These are phyloP conservation scores for Paradoxurus hermaphroditus DNA, from an alignment of 2,113 vertebrate species.

Conservation along the genomic window DNA sequence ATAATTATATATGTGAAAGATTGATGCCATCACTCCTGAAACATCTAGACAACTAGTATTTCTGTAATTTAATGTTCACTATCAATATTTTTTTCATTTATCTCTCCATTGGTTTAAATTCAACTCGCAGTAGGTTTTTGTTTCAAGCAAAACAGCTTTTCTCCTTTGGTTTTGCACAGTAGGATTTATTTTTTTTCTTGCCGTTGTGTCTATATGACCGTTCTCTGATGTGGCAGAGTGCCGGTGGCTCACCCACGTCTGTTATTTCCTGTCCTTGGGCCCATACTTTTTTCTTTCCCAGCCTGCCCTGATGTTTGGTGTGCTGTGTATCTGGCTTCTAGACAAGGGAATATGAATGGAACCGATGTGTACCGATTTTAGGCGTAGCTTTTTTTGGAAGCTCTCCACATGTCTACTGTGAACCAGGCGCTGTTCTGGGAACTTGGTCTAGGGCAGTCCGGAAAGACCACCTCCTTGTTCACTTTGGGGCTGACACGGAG, in stretches of 20 bases:
- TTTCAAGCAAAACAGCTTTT: constrained; percentile 7
- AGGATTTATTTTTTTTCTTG: background rate
- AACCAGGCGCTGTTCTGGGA: background rate
- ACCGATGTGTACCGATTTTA: background rate
- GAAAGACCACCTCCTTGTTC: background rate
- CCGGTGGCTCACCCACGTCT: background rate
- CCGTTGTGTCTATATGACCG: background rate
- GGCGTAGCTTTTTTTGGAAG: background rate
- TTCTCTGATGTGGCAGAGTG: background rate
- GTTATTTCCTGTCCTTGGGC: background rate
- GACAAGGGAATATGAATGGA: background rate
- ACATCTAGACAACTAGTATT: background rate
- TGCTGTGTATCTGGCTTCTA: background rate
- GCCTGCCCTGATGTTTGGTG: background rate
- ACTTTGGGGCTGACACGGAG: background rate
- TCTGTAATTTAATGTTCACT: background rate
- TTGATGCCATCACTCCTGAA: background rate
- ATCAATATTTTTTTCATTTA: background rate
- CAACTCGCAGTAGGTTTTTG: background rate
- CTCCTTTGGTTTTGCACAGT: background rate
- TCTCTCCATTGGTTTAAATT: background rate
- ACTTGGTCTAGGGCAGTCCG: background rate
- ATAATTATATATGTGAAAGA: background rate
- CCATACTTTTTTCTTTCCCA: background rate
- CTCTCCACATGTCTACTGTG: background rate